Percentiles rank a stretch among this genome's conserved stretches.
Evolutionary conservation across 2,888 invertebrate species (phyloP).

Genomic region (Rhyacophila evoluta): DNA sequence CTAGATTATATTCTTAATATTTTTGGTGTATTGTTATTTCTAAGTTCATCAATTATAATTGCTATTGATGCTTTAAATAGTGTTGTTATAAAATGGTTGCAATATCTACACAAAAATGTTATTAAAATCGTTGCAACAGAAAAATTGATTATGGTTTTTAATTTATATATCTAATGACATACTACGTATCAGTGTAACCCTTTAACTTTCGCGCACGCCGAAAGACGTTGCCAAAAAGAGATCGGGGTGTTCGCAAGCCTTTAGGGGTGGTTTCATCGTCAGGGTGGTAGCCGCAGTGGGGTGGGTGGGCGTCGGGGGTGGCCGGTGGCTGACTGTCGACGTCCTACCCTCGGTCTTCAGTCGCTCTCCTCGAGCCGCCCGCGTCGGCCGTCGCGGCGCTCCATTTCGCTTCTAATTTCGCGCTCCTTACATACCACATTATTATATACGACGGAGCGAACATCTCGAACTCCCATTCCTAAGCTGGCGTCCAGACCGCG

Average conservation of each 20-base stretch:
- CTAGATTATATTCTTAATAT: too few species aligned
- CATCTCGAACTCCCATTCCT: constrained; percentile 51
- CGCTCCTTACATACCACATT: constrained; percentile 14
- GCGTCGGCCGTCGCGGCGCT: constrained; percentile 48
- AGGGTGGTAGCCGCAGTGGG: constrained; percentile 34
- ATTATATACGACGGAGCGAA: constrained; percentile 46
- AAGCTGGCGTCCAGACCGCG: constrained; percentile 49
- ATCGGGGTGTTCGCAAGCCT: not conserved
- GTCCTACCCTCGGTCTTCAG: constrained; percentile 48
- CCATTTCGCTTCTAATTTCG: constrained; percentile 38
- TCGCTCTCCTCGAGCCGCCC: constrained; percentile 49
- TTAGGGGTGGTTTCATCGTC: constrained; percentile 28
- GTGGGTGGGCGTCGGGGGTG: constrained; percentile 25
- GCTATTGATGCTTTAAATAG: too few species aligned
- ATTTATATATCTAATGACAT: not conserved
- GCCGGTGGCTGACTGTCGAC: constrained; percentile 40
- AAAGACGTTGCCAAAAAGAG: constrained; percentile 35
- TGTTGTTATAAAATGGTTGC: too few species aligned
- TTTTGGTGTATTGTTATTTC: too few species aligned
- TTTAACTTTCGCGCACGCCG: not conserved
- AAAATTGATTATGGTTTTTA: too few species aligned
- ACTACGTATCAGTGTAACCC: not conserved
- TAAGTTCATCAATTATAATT: too few species aligned
- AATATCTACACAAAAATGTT: too few species aligned
- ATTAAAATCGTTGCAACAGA: too few species aligned